Evolutionary conservation across 1,140 invertebrate species (phyloP), one percentile per base, ranked within the genome.

Genomic region (Bombus soroeensis): DNA sequence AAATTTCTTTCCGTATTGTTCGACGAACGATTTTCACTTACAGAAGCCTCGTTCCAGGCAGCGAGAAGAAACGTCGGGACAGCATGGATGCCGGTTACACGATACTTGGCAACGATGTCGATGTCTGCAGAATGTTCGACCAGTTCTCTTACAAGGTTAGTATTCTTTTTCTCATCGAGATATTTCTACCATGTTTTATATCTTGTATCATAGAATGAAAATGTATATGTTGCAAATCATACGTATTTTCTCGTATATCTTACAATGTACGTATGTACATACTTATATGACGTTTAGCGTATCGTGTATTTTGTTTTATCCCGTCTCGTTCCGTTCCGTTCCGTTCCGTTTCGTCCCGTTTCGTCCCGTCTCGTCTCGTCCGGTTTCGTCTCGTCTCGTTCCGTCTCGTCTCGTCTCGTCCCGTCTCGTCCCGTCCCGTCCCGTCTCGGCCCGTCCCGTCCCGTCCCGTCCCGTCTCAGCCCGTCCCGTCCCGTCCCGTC

Each of bases 121-220:
- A 97, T 92, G 96, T 96, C 83, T 96, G 96, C 95, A 96, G 96
- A 92, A 97, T 97, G 96, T 97, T 97, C 89, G 96, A 97, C 93
- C 96, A 96, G 94, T 97, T 96, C 93, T 94, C 96, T 83, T 97
- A 97, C 93, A 97, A 97, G 96, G 96, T 97, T 93, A 94, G 93
- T 91, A 22, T 28, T n/a, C 28, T 32, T 37, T 66, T 32, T 34
- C 3, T 15, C 32, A 3, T n/a, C 18, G 47, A 22, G 47, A 53
- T 53, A 53, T 22, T 53, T 53, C 47, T 53, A 53, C 6, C 47
- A 53, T 53, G 18, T 53, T 53, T 53, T 22, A 8, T 22, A 53
- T 22, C 47, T 53, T 28, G 2, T 62, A 28, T 28, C 25, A 28
- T 28, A n/a, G 28, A 62, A 62, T 12, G 57, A 59, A 64, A 32